Evolutionary conservation across 2,113 vertebrate genomes (phyloP), one percentile per base, ranked within the genome.

Genomic region (Coregonus clupeaformis): DNA sequence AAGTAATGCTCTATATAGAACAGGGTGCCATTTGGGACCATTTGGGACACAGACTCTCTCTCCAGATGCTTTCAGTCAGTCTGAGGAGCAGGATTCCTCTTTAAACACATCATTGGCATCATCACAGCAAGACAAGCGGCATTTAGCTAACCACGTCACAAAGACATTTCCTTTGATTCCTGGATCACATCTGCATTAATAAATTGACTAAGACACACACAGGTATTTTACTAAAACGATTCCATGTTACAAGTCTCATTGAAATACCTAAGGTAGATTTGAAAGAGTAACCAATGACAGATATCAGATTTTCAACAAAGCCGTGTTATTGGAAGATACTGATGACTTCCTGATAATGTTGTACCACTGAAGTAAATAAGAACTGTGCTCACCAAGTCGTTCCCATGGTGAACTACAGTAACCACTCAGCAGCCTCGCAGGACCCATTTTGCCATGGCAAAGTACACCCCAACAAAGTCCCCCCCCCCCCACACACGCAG

Each of bases 371-470:
- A 36, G 64, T 32, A 66, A 32, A 55, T 12, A 55, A 65, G 16
- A 13, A 42, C 55, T 89, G 57, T 68, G 80, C 93, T 93, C 90
- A 94, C 93, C 93, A 93, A 80, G 89, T 85, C 69, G 89, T 88
- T 87, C 93, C 93, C 93, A 94, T 94, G 81, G 73, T 89, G 59
- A 82, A 73, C 84, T 75, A 60, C 57, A 60, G 14, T 52, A 52
- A 52, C 57, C 57, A 60, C 57, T 60, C 57, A 60, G 57, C 88
- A 85, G 84, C 84, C 81, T 89, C 87, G 85, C 76, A 79, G 9
- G 75, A 74, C 25, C 1, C 52, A 36, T 14, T 76, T 80, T 81
- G 74, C 79, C 88, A 76, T 79, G 74, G 75, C 69, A 85, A 83
- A 52, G 57, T 57, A 77, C 57, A 77, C 30, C 27, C 63, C 69